A percentile compares a stretch with the other conserved stretches of the same genome.
Conservation (phyloP, 2,888 invertebrate species). For the Ectobius pallidus region DNA sequence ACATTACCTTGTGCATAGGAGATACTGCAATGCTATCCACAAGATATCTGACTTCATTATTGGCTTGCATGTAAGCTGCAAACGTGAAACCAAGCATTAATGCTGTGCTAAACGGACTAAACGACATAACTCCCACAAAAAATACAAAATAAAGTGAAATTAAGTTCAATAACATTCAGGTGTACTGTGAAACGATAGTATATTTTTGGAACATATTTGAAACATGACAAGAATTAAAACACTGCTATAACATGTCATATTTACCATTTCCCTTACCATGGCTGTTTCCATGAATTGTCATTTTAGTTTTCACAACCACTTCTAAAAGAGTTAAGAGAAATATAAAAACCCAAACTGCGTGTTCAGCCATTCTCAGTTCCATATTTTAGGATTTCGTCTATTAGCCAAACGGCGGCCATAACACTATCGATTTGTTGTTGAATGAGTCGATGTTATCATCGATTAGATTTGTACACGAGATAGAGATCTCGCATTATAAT, state of each 20-base stretch:
- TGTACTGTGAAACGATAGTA: too few species aligned
- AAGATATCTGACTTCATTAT: constrained; percentile 71
- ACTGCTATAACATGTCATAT: neutral
- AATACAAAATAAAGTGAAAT: neutral
- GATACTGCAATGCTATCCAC: constrained; percentile 64
- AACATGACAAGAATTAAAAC: constrained; percentile 17
- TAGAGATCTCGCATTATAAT: neutral
- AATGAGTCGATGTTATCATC: neutral
- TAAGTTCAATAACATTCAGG: too few species aligned
- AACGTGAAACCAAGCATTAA: constrained; percentile 53
- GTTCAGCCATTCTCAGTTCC: constrained; percentile 43
- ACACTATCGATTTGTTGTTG: constrained; percentile 40
- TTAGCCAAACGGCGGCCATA: constrained; percentile 38
- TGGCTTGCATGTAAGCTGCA: constrained; percentile 73
- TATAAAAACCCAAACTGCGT: constrained; percentile 62
- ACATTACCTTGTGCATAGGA: constrained; percentile 60
- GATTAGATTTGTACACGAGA: neutral
- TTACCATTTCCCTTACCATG: constrained; percentile 65
- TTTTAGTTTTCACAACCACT: constrained; percentile 69
- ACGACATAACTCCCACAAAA: neutral
- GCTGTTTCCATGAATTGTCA: constrained; percentile 75
- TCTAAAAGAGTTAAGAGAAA: constrained; percentile 71
- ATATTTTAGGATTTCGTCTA: constrained; percentile 39
- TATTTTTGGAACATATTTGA: constrained; percentile 35
- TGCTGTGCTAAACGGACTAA: neutral